Percentiles rank a stretch among this genome's conserved stretches.
These are phyloP conservation scores for Alviniconcha marisindica DNA, from an alignment of 1,140 invertebrate genomes.

Conservation along the genomic window DNA sequence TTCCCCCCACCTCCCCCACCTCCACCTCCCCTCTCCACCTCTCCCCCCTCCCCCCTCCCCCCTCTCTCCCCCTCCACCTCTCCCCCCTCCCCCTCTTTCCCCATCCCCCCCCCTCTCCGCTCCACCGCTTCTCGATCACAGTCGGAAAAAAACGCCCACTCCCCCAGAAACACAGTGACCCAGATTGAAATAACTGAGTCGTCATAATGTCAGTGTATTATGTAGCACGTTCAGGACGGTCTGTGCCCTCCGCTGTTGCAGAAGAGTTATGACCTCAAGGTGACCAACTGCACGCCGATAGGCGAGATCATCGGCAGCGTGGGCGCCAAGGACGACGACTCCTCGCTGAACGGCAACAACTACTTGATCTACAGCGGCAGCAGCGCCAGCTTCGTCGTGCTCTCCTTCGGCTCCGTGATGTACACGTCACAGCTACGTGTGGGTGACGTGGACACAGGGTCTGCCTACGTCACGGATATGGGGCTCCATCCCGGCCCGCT, in stretches of 20 bases:
- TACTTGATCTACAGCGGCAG: neutral
- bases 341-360: neutral
- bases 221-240: neutral
- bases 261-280: neutral
- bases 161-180: neutral
- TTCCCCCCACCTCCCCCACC: too few relatives aligned
- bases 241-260: neutral
- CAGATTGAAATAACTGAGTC: neutral
- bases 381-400: neutral
- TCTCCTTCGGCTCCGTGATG: neutral
- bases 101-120: too few relatives aligned
- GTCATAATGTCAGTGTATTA: neutral
- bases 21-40: too few relatives aligned
- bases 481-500: slow-evolving; percentile 6
- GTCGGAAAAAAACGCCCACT: neutral
- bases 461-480: slow-evolving; percentile 11
- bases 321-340: slow-evolving; percentile 8
- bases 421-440: neutral
- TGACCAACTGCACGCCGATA: neutral
- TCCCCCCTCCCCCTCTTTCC: too few relatives aligned
- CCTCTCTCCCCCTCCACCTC: too few relatives aligned
- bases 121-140: too few relatives aligned
- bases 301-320: slow-evolving; percentile 11
- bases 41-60: too few relatives aligned
- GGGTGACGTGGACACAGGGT: neutral